phyloP scores from a whole-genome alignment of 2,888 invertebrate species.

The Ormyrus rosae region DNA sequence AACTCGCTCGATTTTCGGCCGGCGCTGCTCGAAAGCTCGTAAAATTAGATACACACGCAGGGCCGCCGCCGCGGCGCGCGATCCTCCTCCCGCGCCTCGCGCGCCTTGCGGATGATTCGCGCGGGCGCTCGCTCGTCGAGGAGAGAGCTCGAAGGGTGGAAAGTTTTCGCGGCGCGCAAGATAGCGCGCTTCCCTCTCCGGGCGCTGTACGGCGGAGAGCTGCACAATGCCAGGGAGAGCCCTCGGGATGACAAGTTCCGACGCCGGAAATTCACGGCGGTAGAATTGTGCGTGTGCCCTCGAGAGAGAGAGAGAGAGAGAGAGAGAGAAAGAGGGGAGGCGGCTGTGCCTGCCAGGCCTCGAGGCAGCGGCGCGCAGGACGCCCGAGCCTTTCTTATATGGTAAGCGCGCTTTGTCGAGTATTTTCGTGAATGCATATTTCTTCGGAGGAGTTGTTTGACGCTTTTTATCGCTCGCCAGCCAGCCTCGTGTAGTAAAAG shows the following conservation, averaged over 20 bases:
- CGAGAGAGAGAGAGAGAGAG: conserved; percentile 52
- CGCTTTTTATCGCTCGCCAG: conserved; percentile 5
- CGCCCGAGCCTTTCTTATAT: background rate
- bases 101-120: conserved; percentile 21
- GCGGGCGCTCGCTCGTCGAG: background rate
- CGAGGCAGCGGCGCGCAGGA: no score
- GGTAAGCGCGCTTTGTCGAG: conserved; percentile 5
- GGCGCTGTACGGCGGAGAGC: background rate
- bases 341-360: no score
- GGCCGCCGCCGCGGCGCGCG: background rate
- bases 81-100: conserved; percentile 7
- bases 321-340: no score
- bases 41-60: conserved; percentile 52
- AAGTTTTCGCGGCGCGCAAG: conserved; percentile 59
- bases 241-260: conserved; percentile 65
- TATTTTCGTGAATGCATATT: conserved; percentile 4
- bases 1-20: conserved; percentile 18
- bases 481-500: no score
- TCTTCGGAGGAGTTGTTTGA: conserved; percentile 11
- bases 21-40: conserved; percentile 47
- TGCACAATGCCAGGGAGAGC: conserved; percentile 39
- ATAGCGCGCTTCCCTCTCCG: conserved; percentile 33
- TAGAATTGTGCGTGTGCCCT: conserved; percentile 64
- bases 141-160: conserved; percentile 56
- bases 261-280: conserved; percentile 65